A percentile compares a stretch with the other conserved stretches of the same genome.
These are phyloP conservation scores for Drosophila nannoptera DNA, from an alignment of 1,140 invertebrate genomes.

Conservation along the genomic window DNA sequence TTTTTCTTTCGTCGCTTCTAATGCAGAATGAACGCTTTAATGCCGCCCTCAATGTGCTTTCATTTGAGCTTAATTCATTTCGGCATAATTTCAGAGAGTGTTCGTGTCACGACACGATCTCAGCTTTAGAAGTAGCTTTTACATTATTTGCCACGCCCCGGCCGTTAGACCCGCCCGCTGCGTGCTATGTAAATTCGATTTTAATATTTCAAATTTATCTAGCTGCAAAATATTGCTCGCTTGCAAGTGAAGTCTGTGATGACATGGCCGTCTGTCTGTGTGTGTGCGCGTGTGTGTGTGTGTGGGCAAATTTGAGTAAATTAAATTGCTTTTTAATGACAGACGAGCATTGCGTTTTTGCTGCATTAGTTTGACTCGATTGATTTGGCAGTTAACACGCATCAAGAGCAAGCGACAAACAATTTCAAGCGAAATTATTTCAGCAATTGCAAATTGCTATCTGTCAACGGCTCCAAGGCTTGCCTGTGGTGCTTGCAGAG, in stretches of 20 bases:
- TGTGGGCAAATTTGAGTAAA: conserved; percentile 39
- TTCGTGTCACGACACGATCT: conserved; percentile 7
- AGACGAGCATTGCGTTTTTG: conserved; percentile 42
- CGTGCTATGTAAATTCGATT: conserved; percentile 65
- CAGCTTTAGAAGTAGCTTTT: not conserved
- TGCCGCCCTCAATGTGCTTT: not conserved
- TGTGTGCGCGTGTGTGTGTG: not conserved
- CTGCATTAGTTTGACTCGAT: conserved; percentile 46
- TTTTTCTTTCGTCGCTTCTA: too few relatives aligned
- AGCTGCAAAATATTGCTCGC: conserved; percentile 50
- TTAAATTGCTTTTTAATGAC: conserved; percentile 71
- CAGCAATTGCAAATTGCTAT: conserved; percentile 54
- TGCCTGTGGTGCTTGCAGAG: not conserved
- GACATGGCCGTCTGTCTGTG: not conserved
- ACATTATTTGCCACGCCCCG: conserved; percentile 12
- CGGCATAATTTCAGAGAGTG: not conserved
- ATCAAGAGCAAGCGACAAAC: conserved; percentile 37
- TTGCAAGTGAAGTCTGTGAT: conserved; percentile 46
- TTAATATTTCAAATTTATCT: conserved; percentile 74
- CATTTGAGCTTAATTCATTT: not conserved
- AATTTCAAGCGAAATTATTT: conserved; percentile 51
- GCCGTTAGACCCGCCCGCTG: conserved; percentile 6
- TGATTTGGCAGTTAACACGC: conserved; percentile 67
- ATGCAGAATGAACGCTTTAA: too few relatives aligned
- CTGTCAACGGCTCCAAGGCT: conserved; percentile 52